phyloP scores from a whole-genome alignment of 2,113 vertebrate genomes.

The Caranx ignobilis region DNA sequence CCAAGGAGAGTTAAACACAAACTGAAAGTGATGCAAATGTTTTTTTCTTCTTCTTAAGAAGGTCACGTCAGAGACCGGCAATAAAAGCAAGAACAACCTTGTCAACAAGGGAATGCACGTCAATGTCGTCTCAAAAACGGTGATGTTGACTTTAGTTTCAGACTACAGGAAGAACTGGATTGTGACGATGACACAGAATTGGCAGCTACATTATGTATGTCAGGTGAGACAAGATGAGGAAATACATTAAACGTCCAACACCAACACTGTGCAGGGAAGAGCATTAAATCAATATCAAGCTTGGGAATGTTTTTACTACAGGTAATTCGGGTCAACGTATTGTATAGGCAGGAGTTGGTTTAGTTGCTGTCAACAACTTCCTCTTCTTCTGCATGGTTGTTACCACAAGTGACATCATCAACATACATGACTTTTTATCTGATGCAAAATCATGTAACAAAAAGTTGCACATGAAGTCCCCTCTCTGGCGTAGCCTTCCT shows the following conservation, averaged over 20 bases:
- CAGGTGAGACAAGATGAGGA: background rate
- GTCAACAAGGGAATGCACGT: background rate
- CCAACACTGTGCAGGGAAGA: background rate
- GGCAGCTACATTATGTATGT: too few species aligned
- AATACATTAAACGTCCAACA: background rate
- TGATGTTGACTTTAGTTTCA: background rate
- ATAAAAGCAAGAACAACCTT: background rate
- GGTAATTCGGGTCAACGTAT: background rate
- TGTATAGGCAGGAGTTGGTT: background rate
- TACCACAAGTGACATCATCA: constrained; percentile 41
- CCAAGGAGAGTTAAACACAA: background rate
- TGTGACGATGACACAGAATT: background rate
- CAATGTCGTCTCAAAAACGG: background rate
- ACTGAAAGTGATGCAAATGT: background rate
- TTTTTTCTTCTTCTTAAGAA: background rate
- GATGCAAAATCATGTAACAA: background rate
- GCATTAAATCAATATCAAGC: background rate
- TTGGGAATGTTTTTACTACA: background rate
- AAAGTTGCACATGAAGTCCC: background rate
- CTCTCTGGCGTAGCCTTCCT: too few species aligned
- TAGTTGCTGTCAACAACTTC: constrained; percentile 29
- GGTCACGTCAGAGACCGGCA: background rate
- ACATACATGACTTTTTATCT: background rate
- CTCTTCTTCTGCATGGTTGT: constrained; percentile 27
- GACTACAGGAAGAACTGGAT: background rate